Conservation (phyloP, 2,797 vertebrate genomes). For the Gadopsis marmoratus region DNA sequence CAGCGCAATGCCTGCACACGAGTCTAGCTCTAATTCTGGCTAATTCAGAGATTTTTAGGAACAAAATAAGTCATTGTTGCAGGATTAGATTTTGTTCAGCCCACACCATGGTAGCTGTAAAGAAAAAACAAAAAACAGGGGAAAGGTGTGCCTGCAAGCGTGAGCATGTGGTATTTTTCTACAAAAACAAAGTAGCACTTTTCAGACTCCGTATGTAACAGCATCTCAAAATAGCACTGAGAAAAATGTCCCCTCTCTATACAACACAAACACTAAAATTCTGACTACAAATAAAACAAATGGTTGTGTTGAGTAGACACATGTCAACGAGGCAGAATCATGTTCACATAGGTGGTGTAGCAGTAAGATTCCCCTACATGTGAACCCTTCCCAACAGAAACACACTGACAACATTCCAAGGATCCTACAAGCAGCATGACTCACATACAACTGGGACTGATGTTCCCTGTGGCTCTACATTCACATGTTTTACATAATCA, state of each 20-base stretch:
- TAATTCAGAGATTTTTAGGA: neutral
- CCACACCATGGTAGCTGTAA: conserved; percentile 8
- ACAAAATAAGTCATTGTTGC: neutral
- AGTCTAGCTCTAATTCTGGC: neutral
- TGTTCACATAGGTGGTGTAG: conserved; percentile 22
- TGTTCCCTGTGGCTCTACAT: conserved; percentile 39
- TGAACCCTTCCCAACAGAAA: neutral
- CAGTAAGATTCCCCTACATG: neutral
- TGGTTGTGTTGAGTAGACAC: conserved; percentile 2
- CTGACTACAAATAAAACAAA: conserved; percentile 19
- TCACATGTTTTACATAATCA: conserved; percentile 52
- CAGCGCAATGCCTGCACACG: neutral
- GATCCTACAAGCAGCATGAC: conserved; percentile 34
- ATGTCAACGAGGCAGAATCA: conserved; percentile 27
- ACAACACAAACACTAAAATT: conserved; percentile 11
- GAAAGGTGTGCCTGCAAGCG: neutral
- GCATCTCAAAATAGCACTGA: neutral
- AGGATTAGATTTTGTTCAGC: conserved; percentile 13
- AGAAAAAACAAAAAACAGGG: conserved; percentile 1
- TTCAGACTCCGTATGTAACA: neutral
- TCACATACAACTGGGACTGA: conserved; percentile 51
- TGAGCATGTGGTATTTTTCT: neutral
- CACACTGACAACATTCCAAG: conserved; percentile 14
- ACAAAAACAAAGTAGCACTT: neutral
- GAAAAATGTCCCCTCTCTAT: neutral